Conservation (phyloP, 2,888 invertebrate genomes). For the Sarcophaga variegata region DNA sequence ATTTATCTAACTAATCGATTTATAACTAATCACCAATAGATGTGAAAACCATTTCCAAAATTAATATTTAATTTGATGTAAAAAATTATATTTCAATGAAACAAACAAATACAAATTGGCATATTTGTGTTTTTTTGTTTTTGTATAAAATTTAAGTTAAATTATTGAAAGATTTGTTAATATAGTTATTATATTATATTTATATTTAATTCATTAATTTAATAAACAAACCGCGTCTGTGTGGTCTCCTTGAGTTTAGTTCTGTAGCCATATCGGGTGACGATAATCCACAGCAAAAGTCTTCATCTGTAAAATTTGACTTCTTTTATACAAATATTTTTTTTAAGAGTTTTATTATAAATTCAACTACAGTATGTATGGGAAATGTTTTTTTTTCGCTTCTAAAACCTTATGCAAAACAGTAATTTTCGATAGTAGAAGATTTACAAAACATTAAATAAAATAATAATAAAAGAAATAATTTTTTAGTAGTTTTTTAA, state of each 20-base stretch:
- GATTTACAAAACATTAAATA: too few species aligned
- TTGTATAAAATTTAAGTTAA: background rate
- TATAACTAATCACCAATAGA: background rate
- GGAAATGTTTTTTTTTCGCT: too few species aligned
- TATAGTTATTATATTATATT: background rate
- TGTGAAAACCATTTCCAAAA: background rate
- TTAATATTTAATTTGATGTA: background rate
- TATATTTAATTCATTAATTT: constrained; percentile 14
- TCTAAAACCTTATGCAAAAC: too few species aligned
- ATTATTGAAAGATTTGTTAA: background rate
- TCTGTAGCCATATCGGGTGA: constrained; percentile 89
- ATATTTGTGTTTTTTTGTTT: background rate
- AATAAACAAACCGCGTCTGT: constrained; percentile 81
- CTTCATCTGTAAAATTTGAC: constrained; percentile 88
- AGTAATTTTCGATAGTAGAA: too few species aligned
- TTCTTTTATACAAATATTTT: background rate
- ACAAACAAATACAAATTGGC: background rate
- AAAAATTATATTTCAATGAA: constrained; percentile 5
- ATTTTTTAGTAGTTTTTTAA: too few species aligned
- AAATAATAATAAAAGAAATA: too few species aligned
- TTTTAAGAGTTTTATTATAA: background rate
- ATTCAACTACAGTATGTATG: too few species aligned
- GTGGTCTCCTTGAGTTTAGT: constrained; percentile 83
- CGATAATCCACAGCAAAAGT: constrained; percentile 93
- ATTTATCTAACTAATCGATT: too few species aligned